Evolutionary conservation across 2,888 invertebrate species (phyloP), one percentile per base, ranked within the genome.

Genomic region (Watsonalla binaria): DNA sequence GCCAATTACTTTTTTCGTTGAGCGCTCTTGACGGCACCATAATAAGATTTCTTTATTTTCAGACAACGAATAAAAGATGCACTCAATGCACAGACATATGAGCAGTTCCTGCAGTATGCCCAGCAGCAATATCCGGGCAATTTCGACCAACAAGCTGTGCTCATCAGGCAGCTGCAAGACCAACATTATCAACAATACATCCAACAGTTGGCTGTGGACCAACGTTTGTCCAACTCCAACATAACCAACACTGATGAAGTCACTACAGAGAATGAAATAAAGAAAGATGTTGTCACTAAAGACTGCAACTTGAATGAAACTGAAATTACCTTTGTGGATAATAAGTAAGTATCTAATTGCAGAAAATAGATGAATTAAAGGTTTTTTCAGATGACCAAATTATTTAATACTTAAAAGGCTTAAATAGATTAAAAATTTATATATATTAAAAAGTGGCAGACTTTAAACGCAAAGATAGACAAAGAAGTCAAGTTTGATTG

Each of bases 141-240:
- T 80, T 95, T 94, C 0, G 96, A 96, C 67, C 95, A 99, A 92
- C 99, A 99, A 92, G 98, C 96, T 0, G 93, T 97, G 46, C 92
- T 99, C 34, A 97, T 99, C 55, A 92, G 95, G 54, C 99, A 99
- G 78, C 90, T 99, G 48, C 99, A 99, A 86, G 99, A 99, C 70
- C 98, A 99, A 76, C 99, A 99, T 84, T 99, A 98, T 81, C 97
- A 98, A 78, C 99, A 99, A 77, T 99, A 99, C 82, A 98, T 99
- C 94, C 97, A 98, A 72, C 99, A 99, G 82, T 90, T 99, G 45
- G 95, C 93, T 0, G 89, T 92, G 0, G 87, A 90, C 57, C 79
- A 87, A 55, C 66, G 88, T 58, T 74, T 89, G 33, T 84, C 87
- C 5, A 86, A 85, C 58, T 81, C 85, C 0, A 84, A 74, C 58